Conservation (phyloP, 2,888 invertebrate genomes). For the Cataglyphis altisquamis region DNA sequence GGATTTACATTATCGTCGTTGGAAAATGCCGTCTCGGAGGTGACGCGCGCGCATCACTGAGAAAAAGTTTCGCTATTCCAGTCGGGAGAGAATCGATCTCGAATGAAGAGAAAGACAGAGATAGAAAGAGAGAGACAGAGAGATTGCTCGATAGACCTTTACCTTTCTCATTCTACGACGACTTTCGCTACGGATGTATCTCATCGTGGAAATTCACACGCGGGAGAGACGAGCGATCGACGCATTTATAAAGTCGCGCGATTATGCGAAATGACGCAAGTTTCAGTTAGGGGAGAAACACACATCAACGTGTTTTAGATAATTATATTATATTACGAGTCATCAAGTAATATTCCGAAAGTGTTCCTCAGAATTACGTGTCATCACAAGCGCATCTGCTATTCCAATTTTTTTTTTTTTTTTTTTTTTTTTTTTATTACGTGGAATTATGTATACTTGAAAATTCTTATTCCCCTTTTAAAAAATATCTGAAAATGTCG, state of each 20-base stretch:
- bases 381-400: neutral
- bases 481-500: neutral
- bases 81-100: slow-evolving; percentile 54
- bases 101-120: slow-evolving; percentile 18
- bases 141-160: slow-evolving; percentile 40
- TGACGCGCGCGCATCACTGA: neutral
- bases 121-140: neutral
- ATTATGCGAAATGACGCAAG: neutral
- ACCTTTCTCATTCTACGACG: slow-evolving; percentile 31
- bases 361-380: neutral
- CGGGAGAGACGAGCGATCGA: neutral
- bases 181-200: neutral
- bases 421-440: neutral
- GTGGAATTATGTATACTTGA: neutral
- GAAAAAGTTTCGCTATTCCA: slow-evolving; percentile 62
- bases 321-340: neutral
- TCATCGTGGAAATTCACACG: slow-evolving; percentile 17
- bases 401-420: no score
- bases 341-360: neutral
- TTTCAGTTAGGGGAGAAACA: neutral
- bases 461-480: neutral
- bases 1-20: slow-evolving; percentile 11
- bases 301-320: neutral
- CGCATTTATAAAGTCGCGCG: neutral
- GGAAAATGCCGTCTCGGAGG: neutral